Evolutionary conservation across 2,888 invertebrate genomes (phyloP), one percentile per base, ranked within the genome.

Genomic region (Galeopsomyia nigrocyanea): DNA sequence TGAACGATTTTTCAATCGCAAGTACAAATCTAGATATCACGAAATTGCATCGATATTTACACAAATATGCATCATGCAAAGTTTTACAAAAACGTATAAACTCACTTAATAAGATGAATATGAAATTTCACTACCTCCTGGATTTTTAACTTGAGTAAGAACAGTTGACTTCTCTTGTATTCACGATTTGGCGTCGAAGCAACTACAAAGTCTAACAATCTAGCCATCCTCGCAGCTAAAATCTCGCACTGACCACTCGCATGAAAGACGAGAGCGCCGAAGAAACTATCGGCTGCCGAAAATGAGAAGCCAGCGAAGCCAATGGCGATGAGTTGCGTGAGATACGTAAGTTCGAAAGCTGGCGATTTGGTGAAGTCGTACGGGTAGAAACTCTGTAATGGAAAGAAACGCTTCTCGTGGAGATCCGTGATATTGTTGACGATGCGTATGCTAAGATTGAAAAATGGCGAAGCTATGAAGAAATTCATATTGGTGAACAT

Each of bases 1-100:
- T 67, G 26, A 72, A 72, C 3, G 67, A 72, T 2, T 58, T 14
- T 53, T 72, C 67, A 16, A 72, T 17, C 1, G 57, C 39, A 21
- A 62, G 26, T 2, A 72, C 68, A 39, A 58, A 68, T 57, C 73
- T 73, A 26, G 31, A 49, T 31, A 31, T 5, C 7, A 31, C 31
- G 7, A 31, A 7, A 7, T 31, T 31, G 31, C 31, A n/a, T n/a
- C n/a, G n/a, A n/a, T n/a, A n/a, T n/a, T n/a, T n/a, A n/a, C n/a
- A n/a, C n/a, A n/a, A n/a, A n/a, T n/a, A n/a, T 31, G 31, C 31
- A 31, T 7, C 7, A 7, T 31, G 7, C 7, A 5, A 31, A 31
- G 31, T 3, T 31, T n/a, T n/a, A n/a, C n/a, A n/a, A 31, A 31
- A 31, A 31, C 31, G 31, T 58, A 26, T 55, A 19, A 39, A 58